Base-by-base conservation (phyloP, 2,888 invertebrate species). In the Mythimna pallens region DNA sequence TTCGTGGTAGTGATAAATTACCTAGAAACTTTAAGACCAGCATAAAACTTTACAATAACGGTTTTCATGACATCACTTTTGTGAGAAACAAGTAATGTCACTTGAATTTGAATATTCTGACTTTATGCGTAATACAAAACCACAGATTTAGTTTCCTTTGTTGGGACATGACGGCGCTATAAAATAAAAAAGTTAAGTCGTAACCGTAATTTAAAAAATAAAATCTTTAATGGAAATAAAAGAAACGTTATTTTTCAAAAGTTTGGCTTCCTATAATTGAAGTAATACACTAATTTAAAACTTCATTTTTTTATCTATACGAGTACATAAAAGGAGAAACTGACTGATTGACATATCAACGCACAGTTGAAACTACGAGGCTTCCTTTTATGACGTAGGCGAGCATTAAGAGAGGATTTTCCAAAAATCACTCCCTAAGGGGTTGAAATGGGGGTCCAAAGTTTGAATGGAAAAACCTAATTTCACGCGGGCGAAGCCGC, bases 1-100 rank as follows among this genome's bases (percentile, higher is more conserved):
- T 77, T 65, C 74, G 2, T 20, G n/a, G 52, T 54, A 63, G 36
- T 59, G 34, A 65, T 76, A 81, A 61, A 50, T 30, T 78, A 59
- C 55, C n/a, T 12, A 67, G 52, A 64, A 69, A 30, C 47, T 55
- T 22, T 36, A 25, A 55, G 6, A 34, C n/a, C 58, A 57, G 50
- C 20, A 17, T 58, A 43, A 58, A 73, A 61, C 22, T 54, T 50
- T 58, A 58, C 36, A 40, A 40, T 82, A 81, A 81, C 81, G 63
- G 81, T 76, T 63, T 63, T 73, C n/a, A 25, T 81, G 82, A 81
- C 81, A 68, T 84, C 73, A 74, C 59, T 67, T 62, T 73, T 83
- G 70, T 65, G 40, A 54, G 63, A 82, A 83, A 71, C 70, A 64
- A 54, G 73, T 59, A 68, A 71, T 50, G 77, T 68, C 62, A 65